Base-by-base conservation (phyloP, 2,888 invertebrate species). In the Lacanobia oleracea region DNA sequence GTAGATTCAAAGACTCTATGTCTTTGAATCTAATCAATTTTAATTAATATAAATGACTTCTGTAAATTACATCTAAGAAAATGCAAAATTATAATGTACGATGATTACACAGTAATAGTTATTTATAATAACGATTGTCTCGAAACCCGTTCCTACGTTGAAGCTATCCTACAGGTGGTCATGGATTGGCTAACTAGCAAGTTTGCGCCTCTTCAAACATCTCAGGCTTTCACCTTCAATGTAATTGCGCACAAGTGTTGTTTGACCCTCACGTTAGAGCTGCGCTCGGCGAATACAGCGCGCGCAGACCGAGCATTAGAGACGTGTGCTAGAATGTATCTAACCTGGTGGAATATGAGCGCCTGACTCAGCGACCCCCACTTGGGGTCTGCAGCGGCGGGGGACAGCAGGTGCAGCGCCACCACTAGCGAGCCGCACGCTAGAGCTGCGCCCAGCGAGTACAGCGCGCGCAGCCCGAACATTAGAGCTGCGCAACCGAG, bases 321-420 rank as follows among this genome's bases (percentile, higher is more conserved):
- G 98, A 45, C 14, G 16, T 45, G 16, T 45, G 45, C 14, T 45
- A 45, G 45, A 14, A 45, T 50, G 54, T 14, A 1, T 9, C 65
- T 84, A 78, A 98, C 99, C 97, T 99, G 99, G 92, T 99, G 99
- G 94, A 99, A 99, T 91, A 99, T 99, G 33, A 99, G 96, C n/a
- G 99, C 99, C 96, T 99, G 99, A 23, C 99, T 99, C 85, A 99
- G 99, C 67, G 99, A 99, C 48, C 99, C 99, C 99, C 99, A 99
- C 82, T 97, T 97, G 43, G 97, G 97, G 16, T 97, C 97, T 21
- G 98, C 98, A 60, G 97, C 97, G 45, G 98, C 98, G 0, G 99
- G 98, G 0, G 99, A 98, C 91, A 98, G 97, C 62, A 99, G 92
- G 94, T 99, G 99, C 76, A 99, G 96, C 45, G 98, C 97, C 81